Percentiles rank a stretch among this genome's conserved stretches.
Conservation (phyloP, 2,797 vertebrate genomes). For the Sebastiscus albofasciatus region DNA sequence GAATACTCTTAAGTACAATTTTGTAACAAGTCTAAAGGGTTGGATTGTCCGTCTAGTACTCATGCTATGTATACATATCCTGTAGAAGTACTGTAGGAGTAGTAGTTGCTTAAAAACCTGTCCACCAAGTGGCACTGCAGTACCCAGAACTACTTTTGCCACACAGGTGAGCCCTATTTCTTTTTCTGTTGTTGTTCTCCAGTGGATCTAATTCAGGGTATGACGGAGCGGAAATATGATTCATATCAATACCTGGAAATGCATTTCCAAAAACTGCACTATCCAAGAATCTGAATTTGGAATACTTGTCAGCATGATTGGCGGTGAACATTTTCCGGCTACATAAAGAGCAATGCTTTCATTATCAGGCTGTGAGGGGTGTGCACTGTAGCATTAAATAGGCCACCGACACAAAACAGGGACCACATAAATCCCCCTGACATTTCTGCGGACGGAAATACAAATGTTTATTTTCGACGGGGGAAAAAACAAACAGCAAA, state of each 20-base stretch:
- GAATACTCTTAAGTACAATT: neutral
- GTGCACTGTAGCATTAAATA: constrained; percentile 71
- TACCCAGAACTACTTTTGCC: neutral
- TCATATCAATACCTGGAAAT: constrained; percentile 13
- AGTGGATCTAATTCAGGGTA: neutral
- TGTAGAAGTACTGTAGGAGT: neutral
- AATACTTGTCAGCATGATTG: constrained; percentile 34
- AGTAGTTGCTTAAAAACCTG: neutral
- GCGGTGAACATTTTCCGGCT: neutral
- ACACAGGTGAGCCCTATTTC: neutral
- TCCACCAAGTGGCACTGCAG: constrained; percentile 12
- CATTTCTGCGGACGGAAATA: constrained; percentile 50
- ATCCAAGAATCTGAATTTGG: constrained; percentile 19
- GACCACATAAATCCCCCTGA: constrained; percentile 66
- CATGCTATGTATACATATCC: neutral
- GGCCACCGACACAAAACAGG: constrained; percentile 54
- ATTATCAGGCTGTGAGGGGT: constrained; percentile 39
- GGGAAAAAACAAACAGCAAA: constrained; percentile 11
- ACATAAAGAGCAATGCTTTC: constrained; percentile 32
- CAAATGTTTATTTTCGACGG: constrained; percentile 61
- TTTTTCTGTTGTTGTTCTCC: neutral
- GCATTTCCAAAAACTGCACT: neutral
- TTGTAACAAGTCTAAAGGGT: neutral
- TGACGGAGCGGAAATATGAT: constrained; percentile 17
- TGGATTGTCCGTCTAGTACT: neutral